phyloP scores from a whole-genome alignment of 2,888 invertebrate species.

The Cerastis rubricosa region DNA sequence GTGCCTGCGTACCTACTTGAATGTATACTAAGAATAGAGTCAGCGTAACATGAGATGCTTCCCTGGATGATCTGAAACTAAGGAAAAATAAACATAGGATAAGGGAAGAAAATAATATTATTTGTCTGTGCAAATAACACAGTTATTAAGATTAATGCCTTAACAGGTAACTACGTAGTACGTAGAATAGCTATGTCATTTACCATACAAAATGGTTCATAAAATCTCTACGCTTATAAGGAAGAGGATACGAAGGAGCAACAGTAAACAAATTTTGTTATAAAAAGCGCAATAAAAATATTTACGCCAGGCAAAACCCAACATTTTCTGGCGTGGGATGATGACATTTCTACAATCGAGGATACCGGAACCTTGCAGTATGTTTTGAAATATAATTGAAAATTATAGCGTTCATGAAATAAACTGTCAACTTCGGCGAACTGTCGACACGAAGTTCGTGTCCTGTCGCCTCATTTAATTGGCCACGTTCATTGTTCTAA shows the following conservation, averaged over 20 bases:
- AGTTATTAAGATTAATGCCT: neutral
- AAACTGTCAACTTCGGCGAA: slow-evolving; percentile 79
- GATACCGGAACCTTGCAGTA: slow-evolving; percentile 71
- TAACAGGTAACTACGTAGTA: slow-evolving; percentile 5
- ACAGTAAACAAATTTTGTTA: slow-evolving; percentile 53
- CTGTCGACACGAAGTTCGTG: slow-evolving; percentile 82
- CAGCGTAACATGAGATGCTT: neutral
- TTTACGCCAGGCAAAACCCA: slow-evolving; percentile 67
- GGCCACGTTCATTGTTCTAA: slow-evolving; percentile 81
- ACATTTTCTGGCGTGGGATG: slow-evolving; percentile 74
- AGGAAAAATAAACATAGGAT: neutral
- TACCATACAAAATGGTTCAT: slow-evolving; percentile 24
- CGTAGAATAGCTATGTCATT: neutral
- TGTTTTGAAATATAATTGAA: slow-evolving; percentile 81
- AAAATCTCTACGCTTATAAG: slow-evolving; percentile 30
- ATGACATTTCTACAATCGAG: slow-evolving; percentile 72
- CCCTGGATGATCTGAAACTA: neutral
- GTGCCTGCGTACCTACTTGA: neutral
- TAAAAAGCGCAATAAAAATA: slow-evolving; percentile 65
- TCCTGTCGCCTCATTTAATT: slow-evolving; percentile 83
- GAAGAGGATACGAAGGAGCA: slow-evolving; percentile 43
- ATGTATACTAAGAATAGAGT: neutral
- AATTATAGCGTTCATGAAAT: slow-evolving; percentile 82
- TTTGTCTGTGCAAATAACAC: neutral
- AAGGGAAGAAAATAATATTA: neutral